phyloP scores from a whole-genome alignment of 2,113 vertebrate genomes.

The Saimiri boliviensis region DNA sequence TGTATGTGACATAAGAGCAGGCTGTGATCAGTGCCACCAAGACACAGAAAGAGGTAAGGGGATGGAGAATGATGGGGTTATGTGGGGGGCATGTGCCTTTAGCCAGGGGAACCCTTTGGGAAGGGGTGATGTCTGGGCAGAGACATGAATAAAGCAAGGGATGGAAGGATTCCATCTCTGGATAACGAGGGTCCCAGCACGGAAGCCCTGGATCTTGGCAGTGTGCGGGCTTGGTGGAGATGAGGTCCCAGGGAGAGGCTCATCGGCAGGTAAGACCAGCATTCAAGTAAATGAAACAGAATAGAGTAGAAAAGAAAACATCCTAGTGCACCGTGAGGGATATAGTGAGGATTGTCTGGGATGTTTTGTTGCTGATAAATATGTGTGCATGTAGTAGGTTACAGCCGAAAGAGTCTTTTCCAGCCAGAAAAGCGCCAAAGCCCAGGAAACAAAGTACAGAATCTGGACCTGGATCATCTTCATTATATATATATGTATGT shows the following conservation, averaged over 20 bases:
- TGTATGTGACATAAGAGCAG: background rate
- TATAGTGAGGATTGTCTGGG: background rate
- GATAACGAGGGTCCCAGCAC: background rate
- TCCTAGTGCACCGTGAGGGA: background rate
- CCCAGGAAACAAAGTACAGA: background rate
- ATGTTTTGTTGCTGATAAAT: background rate
- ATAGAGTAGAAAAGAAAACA: background rate
- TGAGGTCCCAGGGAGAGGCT: background rate
- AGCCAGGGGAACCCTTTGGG: background rate
- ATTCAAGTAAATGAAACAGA: background rate
- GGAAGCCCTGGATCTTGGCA: background rate
- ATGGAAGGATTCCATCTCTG: background rate
- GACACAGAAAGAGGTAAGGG: background rate
- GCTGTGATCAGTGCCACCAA: background rate
- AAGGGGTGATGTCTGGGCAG: background rate
- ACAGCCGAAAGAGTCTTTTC: background rate
- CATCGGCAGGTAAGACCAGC: background rate
- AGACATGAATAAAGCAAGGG: background rate
- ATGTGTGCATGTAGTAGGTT: background rate
- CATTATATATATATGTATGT: too few species aligned
- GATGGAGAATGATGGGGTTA: background rate
- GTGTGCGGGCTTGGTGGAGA: background rate
- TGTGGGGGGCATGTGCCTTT: background rate
- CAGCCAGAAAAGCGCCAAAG: background rate
- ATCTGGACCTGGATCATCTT: background rate